These are phyloP conservation scores for Electrona antarctica DNA, from an alignment of 2,113 vertebrate species.

Conservation along the genomic window DNA sequence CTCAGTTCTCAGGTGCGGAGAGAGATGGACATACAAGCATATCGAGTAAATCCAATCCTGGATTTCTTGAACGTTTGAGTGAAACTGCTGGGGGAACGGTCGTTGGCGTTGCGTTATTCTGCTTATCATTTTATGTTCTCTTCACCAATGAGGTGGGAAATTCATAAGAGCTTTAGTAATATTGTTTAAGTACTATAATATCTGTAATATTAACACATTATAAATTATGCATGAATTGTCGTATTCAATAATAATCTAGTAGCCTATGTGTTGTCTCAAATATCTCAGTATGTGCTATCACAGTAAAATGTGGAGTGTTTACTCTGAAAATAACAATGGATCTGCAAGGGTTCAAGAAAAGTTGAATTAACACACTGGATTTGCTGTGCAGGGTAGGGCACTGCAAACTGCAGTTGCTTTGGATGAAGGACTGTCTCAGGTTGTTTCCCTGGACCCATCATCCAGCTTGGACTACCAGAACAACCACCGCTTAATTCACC, in stretches of 20 bases:
- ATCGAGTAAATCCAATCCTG: constrained; percentile 77
- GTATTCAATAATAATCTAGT: no score
- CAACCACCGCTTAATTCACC: constrained; percentile 85
- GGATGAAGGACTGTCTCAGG: constrained; percentile 89
- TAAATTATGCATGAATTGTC: no score
- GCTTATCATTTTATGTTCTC: constrained; percentile 90
- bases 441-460: constrained; percentile 80
- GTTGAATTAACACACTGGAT: neutral
- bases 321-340: no score
- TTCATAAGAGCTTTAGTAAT: neutral
- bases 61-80: constrained; percentile 92
- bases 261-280: neutral
- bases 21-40: constrained; percentile 78
- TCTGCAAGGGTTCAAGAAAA: no score
- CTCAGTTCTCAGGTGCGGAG: constrained; percentile 58
- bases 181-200: no score
- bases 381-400: constrained; percentile 82
- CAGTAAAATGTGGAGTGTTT: no score
- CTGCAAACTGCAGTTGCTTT: constrained; percentile 84
- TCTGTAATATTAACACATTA: no score
- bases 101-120: constrained; percentile 84
- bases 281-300: no score
- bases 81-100: constrained; percentile 89
- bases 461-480: constrained; percentile 80
- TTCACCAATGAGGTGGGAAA: constrained; percentile 92